Evolutionary conservation across 1,140 invertebrate genomes (phyloP).

Genomic region (Grapholita molesta): DNA sequence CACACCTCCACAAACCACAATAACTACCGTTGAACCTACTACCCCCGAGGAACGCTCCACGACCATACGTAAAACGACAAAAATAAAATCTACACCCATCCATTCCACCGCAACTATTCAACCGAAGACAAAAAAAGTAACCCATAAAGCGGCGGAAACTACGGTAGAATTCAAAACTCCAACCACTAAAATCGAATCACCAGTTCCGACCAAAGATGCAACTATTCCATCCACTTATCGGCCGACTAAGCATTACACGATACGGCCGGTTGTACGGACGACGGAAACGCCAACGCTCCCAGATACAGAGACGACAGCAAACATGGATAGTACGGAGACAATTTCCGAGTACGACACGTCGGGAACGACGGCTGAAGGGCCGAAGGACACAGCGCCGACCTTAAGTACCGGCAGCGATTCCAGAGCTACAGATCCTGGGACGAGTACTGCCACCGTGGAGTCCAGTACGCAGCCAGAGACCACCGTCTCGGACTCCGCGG

Average conservation of each 20-base stretch:
- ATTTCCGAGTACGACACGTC: conserved; percentile 52
- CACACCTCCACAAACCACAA: conserved; percentile 47
- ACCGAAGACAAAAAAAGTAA: conserved; percentile 57
- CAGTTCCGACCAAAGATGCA: conserved; percentile 39
- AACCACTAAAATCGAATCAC: conserved; percentile 43
- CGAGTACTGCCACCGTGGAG: conserved; percentile 52
- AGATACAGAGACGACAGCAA: conserved; percentile 60
- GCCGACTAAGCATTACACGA: conserved; percentile 73
- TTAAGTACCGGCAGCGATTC: conserved; percentile 49
- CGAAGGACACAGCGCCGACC: conserved; percentile 53
- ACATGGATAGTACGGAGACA: conserved; percentile 52
- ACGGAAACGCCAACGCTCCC: conserved; percentile 58
- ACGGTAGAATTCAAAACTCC: conserved; percentile 52
- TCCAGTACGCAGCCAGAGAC: conserved; percentile 57
- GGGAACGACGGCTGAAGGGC: conserved; percentile 47
- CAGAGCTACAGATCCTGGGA: conserved; percentile 50
- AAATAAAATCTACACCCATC: conserved; percentile 64
- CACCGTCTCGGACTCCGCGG: conserved; percentile 58
- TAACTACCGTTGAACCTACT: conserved; percentile 42
- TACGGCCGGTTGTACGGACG: conserved; percentile 58
- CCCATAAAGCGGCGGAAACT: conserved; percentile 49
- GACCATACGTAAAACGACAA: conserved; percentile 59
- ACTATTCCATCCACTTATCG: conserved; percentile 50
- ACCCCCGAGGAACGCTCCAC: conserved; percentile 53
- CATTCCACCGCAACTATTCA: conserved; percentile 49